phyloP scores from a whole-genome alignment of 2,888 invertebrate species.

The Acanthosepion pharaonis region DNA sequence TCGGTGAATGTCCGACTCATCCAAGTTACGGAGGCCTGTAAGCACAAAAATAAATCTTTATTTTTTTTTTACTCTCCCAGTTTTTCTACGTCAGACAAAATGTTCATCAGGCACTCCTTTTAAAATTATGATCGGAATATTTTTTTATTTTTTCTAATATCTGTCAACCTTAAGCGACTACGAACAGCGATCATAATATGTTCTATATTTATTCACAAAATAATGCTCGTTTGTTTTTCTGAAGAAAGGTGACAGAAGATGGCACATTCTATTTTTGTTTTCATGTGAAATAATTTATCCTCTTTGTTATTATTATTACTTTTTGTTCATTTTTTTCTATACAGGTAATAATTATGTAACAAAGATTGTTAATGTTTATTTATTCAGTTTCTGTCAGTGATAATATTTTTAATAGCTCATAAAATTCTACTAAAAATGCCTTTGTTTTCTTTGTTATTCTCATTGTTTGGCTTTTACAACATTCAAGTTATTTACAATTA shows the following conservation, averaged over 20 bases:
- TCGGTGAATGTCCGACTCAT: not conserved
- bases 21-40: not conserved
- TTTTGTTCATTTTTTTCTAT: too few species aligned
- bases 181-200: not conserved
- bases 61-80: not conserved
- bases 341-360: too few species aligned
- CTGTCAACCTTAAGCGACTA: not conserved
- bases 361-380: too few species aligned
- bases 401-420: too few species aligned
- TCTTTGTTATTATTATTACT: too few species aligned
- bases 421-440: too few species aligned
- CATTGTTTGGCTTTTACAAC: too few species aligned
- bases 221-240: not conserved
- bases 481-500: too few species aligned
- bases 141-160: not conserved
- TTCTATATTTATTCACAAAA: not conserved
- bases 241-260: not conserved
- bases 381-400: too few species aligned
- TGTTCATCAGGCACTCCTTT: not conserved
- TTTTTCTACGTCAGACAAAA: conserved; percentile 4
- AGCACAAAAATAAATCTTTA: not conserved
- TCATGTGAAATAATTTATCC: not conserved
- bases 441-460: too few species aligned
- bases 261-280: not conserved
- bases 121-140: not conserved